Conservation (phyloP, 1,140 invertebrate genomes). For the Steinernema khuongi region DNA sequence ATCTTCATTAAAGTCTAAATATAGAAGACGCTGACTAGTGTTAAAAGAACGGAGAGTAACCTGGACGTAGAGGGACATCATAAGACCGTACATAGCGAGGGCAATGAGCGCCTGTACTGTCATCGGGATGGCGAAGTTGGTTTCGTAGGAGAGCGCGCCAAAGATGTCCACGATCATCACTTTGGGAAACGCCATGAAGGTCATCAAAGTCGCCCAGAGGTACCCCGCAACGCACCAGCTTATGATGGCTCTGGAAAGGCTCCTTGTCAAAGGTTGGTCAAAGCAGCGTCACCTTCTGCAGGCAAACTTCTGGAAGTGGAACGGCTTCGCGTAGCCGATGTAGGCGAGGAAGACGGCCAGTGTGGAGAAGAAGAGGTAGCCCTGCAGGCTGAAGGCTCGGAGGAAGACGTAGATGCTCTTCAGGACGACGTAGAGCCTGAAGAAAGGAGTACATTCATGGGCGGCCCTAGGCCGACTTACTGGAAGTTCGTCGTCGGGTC, state of each 20-base stretch:
- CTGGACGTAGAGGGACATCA: no score
- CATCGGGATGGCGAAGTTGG: background rate
- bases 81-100: no score
- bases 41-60: no score
- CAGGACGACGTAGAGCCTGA: background rate
- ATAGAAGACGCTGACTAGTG: no score
- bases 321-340: background rate
- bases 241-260: background rate
- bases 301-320: background rate
- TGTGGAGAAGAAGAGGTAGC: background rate
- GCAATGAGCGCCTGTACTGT: background rate
- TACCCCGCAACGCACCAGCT: background rate
- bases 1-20: no score
- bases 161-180: background rate
- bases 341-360: background rate
- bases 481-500: no score
- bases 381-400: background rate
- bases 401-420: background rate
- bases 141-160: background rate
- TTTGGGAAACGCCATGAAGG: background rate
- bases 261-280: background rate
- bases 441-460: no score
- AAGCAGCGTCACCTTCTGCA: background rate
- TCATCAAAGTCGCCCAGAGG: background rate
- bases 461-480: no score